Conservation (phyloP, 1,140 invertebrate species). For the Drosophila parvula region DNA sequence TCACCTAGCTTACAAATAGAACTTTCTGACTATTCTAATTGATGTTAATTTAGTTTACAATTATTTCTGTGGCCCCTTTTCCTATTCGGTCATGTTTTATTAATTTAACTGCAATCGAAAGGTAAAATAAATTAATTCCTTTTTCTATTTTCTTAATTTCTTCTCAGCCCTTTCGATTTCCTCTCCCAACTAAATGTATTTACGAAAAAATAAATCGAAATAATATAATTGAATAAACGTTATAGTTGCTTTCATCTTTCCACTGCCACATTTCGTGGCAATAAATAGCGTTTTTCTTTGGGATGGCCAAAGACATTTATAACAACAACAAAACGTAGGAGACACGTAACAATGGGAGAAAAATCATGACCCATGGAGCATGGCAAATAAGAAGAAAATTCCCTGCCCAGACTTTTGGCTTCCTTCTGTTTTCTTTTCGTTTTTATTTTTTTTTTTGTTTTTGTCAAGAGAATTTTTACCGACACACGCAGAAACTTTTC, state of each 20-base stretch:
- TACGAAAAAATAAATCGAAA: not conserved
- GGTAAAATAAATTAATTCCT: not conserved
- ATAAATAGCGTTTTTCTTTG: conserved; percentile 33
- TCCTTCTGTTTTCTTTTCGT: conserved; percentile 41
- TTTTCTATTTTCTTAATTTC: not conserved
- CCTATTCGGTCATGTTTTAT: too few relatives aligned
- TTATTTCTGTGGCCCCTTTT: not conserved
- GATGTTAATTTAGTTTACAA: not conserved
- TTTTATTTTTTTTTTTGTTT: conserved; percentile 23
- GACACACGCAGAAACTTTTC: conserved; percentile 41
- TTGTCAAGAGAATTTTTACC: conserved; percentile 57
- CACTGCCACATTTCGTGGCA: conserved; percentile 10
- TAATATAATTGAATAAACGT: conserved; percentile 37
- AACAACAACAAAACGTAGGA: conserved; percentile 8
- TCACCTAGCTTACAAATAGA: too few relatives aligned
- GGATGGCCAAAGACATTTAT: conserved; percentile 27
- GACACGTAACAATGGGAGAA: conserved; percentile 30
- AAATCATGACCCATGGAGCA: conserved; percentile 35
- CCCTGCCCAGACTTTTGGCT: conserved; percentile 40
- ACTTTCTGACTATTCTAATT: not conserved
- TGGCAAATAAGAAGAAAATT: conserved; percentile 58
- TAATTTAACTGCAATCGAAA: not conserved
- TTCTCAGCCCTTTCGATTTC: not conserved
- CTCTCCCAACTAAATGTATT: not conserved
- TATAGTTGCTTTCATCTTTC: not conserved